Percentiles rank a stretch among this genome's conserved stretches.
These are phyloP conservation scores for Vandiemenella viatica DNA, from an alignment of 2,888 invertebrate genomes.

Conservation along the genomic window DNA sequence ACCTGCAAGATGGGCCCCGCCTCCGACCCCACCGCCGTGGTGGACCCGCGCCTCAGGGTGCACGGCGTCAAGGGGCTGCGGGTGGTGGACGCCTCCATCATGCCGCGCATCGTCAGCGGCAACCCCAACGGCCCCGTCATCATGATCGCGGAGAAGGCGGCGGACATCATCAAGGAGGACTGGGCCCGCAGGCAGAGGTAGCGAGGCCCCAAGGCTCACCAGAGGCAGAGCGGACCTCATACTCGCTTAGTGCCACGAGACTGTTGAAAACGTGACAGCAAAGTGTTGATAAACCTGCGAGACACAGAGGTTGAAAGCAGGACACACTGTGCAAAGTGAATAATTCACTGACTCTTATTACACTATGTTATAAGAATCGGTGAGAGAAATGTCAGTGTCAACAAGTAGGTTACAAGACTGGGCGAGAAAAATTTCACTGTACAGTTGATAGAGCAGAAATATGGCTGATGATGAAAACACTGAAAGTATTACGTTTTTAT, in stretches of 20 bases:
- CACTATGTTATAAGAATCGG: too few relatives aligned
- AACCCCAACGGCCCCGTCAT: constrained; percentile 82
- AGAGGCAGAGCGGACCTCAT: not conserved
- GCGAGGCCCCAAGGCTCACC: not conserved
- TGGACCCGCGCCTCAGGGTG: constrained; percentile 58
- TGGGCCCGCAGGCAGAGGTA: constrained; percentile 33
- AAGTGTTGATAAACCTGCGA: not conserved
- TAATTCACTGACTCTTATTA: too few relatives aligned
- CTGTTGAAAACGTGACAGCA: not conserved
- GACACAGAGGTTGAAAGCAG: too few relatives aligned
- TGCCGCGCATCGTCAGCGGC: constrained; percentile 78
- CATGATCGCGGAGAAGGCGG: constrained; percentile 81
- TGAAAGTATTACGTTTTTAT: too few relatives aligned
- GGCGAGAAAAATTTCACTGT: too few relatives aligned
- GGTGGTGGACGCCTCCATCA: constrained; percentile 72
- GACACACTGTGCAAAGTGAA: too few relatives aligned
- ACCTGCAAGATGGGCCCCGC: constrained; percentile 79
- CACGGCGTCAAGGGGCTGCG: constrained; percentile 62
- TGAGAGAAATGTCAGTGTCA: too few relatives aligned
- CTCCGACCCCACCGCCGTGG: constrained; percentile 59
- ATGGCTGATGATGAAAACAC: too few relatives aligned
- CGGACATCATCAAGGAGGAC: constrained; percentile 79
- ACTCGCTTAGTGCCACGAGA: not conserved
- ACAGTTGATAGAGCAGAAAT: too few relatives aligned
- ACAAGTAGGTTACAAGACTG: too few relatives aligned